Evolutionary conservation across 2,888 invertebrate species (phyloP).

Genomic region (Cephus pulcher): DNA sequence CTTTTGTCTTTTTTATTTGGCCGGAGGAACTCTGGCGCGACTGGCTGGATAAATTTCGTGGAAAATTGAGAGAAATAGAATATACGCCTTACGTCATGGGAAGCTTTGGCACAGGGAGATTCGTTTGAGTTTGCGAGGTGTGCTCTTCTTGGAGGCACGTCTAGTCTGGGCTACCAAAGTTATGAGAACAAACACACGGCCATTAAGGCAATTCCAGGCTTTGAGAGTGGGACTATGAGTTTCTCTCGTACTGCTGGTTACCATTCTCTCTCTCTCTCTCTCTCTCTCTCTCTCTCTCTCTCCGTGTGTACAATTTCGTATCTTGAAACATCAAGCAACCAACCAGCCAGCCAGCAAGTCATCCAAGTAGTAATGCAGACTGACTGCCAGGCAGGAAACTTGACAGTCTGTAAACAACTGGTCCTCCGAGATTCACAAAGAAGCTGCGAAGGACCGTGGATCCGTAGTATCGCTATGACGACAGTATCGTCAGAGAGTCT

Average conservation of each 20-base stretch:
- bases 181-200: slow-evolving; percentile 4
- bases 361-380: not conserved
- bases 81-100: not conserved
- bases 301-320: not conserved
- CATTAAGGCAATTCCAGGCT: not conserved
- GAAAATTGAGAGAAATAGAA: not conserved
- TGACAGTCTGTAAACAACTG: slow-evolving; percentile 13
- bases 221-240: not conserved
- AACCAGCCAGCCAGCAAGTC: not conserved
- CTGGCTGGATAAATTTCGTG: too few species aligned
- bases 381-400: slow-evolving; percentile 4
- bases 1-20: too few species aligned
- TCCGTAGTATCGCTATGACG: not conserved
- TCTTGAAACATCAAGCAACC: not conserved
- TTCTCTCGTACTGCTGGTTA: not conserved
- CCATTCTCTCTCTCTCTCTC: not conserved
- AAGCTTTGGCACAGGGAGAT: not conserved
- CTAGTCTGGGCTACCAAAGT: not conserved
- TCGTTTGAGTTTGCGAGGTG: not conserved
- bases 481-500: not conserved
- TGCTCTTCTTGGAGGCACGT: not conserved
- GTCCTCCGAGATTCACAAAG: slow-evolving; percentile 15
- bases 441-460: not conserved
- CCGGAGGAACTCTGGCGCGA: too few species aligned
- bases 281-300: not conserved